These are phyloP conservation scores for Ceyx cyanopectus DNA, from an alignment of 2,113 vertebrate genomes.

Conservation along the genomic window DNA sequence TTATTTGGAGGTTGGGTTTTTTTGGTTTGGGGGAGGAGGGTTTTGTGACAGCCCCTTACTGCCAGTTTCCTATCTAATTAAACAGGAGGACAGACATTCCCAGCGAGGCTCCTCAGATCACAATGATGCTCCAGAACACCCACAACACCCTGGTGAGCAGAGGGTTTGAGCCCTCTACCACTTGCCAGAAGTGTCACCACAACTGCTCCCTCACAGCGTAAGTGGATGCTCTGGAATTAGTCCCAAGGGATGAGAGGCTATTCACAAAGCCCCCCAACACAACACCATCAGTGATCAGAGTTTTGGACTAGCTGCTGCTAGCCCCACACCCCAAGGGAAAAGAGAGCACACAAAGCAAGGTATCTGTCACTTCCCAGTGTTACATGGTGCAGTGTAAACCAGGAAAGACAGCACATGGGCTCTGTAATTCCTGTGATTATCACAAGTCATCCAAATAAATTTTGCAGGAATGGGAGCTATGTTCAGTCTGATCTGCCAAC, in stretches of 20 bases:
- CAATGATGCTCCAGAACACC: not conserved
- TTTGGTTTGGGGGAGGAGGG: not conserved
- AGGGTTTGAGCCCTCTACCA: not conserved
- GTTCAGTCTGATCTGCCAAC: not conserved
- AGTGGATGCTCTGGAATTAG: not conserved
- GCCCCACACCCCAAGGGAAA: not conserved
- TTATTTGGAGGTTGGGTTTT: not conserved
- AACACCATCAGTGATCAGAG: fast-evolving
- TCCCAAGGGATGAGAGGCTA: not conserved
- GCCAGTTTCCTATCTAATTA: not conserved
- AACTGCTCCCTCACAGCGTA: fast-evolving
- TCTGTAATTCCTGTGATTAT: not conserved
- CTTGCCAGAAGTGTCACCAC: fast-evolving
- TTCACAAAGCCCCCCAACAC: not conserved
- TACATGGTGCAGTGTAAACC: fast-evolving
- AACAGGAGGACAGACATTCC: not conserved
- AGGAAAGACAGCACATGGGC: fast-evolving
- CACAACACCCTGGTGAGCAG: not conserved
- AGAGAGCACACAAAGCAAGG: not conserved
- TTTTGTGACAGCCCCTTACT: too few species aligned
- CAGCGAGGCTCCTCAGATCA: not conserved
- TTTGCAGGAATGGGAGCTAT: not conserved
- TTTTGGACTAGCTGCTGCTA: not conserved
- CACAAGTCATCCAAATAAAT: not conserved
- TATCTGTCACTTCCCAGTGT: too few species aligned